Evolutionary conservation across 2,888 invertebrate genomes (phyloP), one percentile per base, ranked within the genome.

Genomic region (Hypolimnas misippus): DNA sequence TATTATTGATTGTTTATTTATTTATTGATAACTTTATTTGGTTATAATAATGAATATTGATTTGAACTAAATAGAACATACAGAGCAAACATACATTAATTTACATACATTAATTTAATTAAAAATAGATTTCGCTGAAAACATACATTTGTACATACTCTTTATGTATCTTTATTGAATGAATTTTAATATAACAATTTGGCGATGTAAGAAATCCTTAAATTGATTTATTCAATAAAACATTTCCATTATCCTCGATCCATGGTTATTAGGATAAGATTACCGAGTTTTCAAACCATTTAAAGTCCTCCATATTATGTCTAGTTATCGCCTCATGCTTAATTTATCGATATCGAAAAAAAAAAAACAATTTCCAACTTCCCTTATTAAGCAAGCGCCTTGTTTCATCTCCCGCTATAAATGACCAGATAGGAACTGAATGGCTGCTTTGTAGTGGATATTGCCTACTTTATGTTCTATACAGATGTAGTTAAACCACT

Each of bases 361-460:
- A 69, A 67, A 57, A 56, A 50, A 38, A 38, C 35, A 4, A 51
- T 49, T 49, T 70, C 42, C 33, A 29, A 54, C 79, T 62, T 68
- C 81, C 73, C 83, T 84, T 68, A 77, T 65, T 40, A 65, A 73
- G 73, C 79, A 66, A 73, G 72, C 79, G 82, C 80, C 83, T 87
- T 85, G 88, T 89, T 89, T 89, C 89, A 88, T 89, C 87, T 87
- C 87, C 73, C 76, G 80, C 86, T 81, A 84, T 87, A 89, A 90
- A 88, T 85, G 87, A 86, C 85, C 88, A 88, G 87, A 89, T 87
- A 89, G 84, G 78, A 79, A 79, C 83, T 90, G 89, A 91, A 90
- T 87, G 82, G 82, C 75, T 78, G 79, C 89, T 85, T 88, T 90
- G 88, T 90, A 81, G 77, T 79, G 76, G 74, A 82, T 85, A 88